Base-by-base conservation (phyloP, 2,113 vertebrate species). In the Apodemus sylvaticus region DNA sequence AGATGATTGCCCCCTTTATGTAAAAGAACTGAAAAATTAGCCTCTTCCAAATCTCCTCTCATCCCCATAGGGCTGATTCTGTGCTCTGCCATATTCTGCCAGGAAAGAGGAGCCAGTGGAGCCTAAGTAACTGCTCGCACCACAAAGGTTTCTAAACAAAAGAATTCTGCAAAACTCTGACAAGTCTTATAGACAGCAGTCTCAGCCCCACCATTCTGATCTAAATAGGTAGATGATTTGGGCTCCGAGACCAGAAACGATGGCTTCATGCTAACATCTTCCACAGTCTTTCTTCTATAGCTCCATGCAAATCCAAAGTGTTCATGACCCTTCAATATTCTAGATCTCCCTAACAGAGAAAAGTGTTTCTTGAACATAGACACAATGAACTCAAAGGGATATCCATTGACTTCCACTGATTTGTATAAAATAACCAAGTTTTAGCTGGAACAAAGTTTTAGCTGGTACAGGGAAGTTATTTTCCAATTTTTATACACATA, bases 1-100 rank as follows among this genome's bases (percentile, higher is more conserved):
- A 98, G 91, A 97, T 60, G 94, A 96, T 58, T 96, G 88, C 76
- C 87, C 64, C 0, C 81, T 98, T 97, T 96, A 88, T 92, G 76
- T 92, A 97, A 98, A 96, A 94, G 89, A 97, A 95, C 90, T 3
- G 0, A 68, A 71, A 86, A 97, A 91, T 85, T 86, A 97, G 94
- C 92, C 64, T 90, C 60, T 96, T 96, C 58, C 26, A 36, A 39
- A 89, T 62, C 77, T 34, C 83, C 45, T n/a, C 2, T 5, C 2
- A 8, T 58, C 6, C 48, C 66, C 7, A 51, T 7, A 34, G 34
- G 90, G 91, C 4, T 70, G 16, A 4, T 45, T 58, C 66, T 74
- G 39, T 5, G 3, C 48, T 70, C 87, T 79, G 55, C 71, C 78
- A 31, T 6, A 45, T 17, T 48, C 64, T 48, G n/a, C 19, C 19